Evolutionary conservation across 2,888 invertebrate genomes (phyloP), one percentile per base, ranked within the genome.

Genomic region (Metopia argyrocephala): DNA sequence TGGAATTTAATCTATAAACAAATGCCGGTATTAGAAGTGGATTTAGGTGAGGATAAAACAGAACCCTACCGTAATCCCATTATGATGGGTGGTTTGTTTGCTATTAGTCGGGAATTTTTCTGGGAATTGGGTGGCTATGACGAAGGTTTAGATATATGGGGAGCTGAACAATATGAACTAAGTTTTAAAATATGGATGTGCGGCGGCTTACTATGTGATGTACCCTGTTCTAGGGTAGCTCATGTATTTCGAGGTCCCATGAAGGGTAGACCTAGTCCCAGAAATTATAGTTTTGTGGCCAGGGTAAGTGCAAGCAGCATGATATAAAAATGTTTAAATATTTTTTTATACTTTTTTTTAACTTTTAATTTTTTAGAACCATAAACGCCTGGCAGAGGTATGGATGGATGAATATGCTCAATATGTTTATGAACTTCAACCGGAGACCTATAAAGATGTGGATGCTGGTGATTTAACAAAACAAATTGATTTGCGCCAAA

Each of bases 391-490:
- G 0, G 97, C 97, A 0, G 83, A 83, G 45, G 98, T 98, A 2
- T 98, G 98, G 98, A 98, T 98, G 98, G 98, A 98, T 88, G 98
- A 98, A 87, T 98, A 97, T 89, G 96, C 96, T 0, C 93, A 97
- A 85, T 94, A 94, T 88, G 89, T 98, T 73, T 98, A 98, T 91
- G 91, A 92, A 82, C 92, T 96, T 2, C 91, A 95, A 20, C 95
- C 97, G 0, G 85, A 84, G 4, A 94, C 95, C 87, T 95, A 96
- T 87, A 91, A 92, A 20, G 87, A 89, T 3, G 92, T 97, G 15
- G 93, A 96, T 88, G 91, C 96, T 0, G 97, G 98, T 0, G 95
- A 98, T 91, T 88, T 98, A 66, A 91, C 93, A 0, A 92, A 93
- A 83, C 97, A 97, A 91, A 93, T 92, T 82, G 94, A 92, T 0